These are phyloP conservation scores for Acipenser oxyrinchus DNA, from an alignment of 2,797 vertebrate genomes.

Conservation along the genomic window DNA sequence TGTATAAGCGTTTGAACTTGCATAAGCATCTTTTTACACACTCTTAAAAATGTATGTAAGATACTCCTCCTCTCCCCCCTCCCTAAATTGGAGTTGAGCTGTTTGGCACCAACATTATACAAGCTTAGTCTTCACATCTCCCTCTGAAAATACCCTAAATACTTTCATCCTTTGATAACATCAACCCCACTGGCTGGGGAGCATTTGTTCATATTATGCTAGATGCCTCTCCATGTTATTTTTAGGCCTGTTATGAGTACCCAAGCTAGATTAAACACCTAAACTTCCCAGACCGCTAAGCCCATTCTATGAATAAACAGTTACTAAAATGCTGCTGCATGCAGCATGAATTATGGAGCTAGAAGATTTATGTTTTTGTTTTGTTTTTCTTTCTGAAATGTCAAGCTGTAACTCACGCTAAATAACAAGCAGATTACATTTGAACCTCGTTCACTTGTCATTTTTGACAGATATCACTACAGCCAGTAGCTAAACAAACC, in stretches of 20 bases:
- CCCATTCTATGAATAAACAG: not conserved
- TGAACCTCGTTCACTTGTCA: too few relatives aligned
- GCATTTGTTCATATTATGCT: constrained; percentile 5
- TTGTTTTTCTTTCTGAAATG: too few relatives aligned
- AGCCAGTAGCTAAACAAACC: too few relatives aligned
- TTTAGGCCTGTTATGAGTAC: constrained; percentile 8
- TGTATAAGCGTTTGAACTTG: too few relatives aligned
- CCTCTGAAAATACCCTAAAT: constrained; percentile 6
- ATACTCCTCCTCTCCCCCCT: too few relatives aligned
- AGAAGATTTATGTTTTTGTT: too few relatives aligned
- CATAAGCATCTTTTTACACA: too few relatives aligned
- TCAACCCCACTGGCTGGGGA: not conserved
- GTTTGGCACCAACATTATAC: not conserved
- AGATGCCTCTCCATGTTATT: constrained; percentile 16
- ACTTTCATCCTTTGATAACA: constrained; percentile 1
- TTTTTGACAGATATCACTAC: too few relatives aligned
- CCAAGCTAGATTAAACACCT: not conserved
- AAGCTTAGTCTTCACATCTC: constrained; percentile 9
- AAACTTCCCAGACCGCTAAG: not conserved
- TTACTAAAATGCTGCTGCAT: not conserved
- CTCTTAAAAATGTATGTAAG: too few relatives aligned
- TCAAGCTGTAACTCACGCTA: too few relatives aligned
- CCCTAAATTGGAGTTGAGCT: not conserved
- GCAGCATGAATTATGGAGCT: too few relatives aligned
- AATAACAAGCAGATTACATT: too few relatives aligned